Evolutionary conservation across 2,888 invertebrate genomes (phyloP).

Genomic region (Gasteruption jaculator): DNA sequence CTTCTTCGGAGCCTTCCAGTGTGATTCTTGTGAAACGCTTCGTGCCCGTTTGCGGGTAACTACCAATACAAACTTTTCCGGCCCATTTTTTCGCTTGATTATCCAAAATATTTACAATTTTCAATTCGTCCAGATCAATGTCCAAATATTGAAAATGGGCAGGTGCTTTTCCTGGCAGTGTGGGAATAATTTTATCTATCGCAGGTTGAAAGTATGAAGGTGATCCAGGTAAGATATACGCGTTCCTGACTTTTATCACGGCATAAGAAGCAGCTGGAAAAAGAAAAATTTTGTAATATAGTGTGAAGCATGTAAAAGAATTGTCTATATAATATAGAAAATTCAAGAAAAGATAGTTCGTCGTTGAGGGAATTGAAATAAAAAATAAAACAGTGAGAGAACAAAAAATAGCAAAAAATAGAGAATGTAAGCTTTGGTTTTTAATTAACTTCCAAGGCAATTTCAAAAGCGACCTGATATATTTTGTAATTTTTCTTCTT

Average conservation of each 20-base stretch:
- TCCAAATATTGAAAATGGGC: conserved; percentile 29
- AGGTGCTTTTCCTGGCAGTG: conserved; percentile 19
- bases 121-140: conserved; percentile 31
- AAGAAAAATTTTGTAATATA: too few species aligned
- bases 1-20: conserved; percentile 30
- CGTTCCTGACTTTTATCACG: conserved; percentile 52
- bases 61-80: conserved; percentile 32
- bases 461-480: too few species aligned
- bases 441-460: too few species aligned
- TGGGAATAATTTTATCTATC: conserved; percentile 29
- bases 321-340: too few species aligned
- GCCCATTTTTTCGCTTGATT: conserved; percentile 29
- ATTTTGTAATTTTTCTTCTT: background rate
- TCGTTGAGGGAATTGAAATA: too few species aligned
- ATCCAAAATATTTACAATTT: conserved; percentile 30
- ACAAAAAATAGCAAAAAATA: too few species aligned
- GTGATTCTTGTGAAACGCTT: conserved; percentile 29
- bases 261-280: too few species aligned
- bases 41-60: conserved; percentile 33
- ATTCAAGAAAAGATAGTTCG: too few species aligned
- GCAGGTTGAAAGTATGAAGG: conserved; percentile 51
- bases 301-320: too few species aligned
- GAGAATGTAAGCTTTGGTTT: too few species aligned
- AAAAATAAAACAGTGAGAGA: too few species aligned
- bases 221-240: conserved; percentile 62